Conservation (phyloP, 2,113 vertebrate species). For the Megalops atlanticus region DNA sequence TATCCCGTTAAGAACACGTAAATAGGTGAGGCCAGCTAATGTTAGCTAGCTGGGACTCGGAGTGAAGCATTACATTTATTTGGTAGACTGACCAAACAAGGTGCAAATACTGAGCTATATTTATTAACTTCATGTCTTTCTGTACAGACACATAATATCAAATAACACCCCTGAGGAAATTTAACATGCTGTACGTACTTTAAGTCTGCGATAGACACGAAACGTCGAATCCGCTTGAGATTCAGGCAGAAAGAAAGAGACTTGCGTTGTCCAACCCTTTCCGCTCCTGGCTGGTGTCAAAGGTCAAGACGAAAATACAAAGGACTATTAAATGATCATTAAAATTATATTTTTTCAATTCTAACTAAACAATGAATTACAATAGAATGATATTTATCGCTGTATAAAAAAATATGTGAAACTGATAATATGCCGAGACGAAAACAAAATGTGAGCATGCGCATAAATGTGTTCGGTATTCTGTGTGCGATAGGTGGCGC, state of each 20-base stretch:
- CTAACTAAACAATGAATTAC: too few species aligned
- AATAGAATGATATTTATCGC: neutral
- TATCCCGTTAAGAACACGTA: too few species aligned
- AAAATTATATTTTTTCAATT: too few species aligned
- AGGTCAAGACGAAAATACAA: conserved; percentile 14
- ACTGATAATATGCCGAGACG: neutral
- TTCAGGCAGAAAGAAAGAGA: conserved; percentile 53
- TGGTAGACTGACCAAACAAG: too few species aligned
- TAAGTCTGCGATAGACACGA: conserved; percentile 82
- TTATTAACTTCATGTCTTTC: too few species aligned
- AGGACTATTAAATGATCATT: too few species aligned
- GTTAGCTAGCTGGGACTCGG: too few species aligned
- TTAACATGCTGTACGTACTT: conserved; percentile 65
- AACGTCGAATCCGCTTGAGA: conserved; percentile 76
- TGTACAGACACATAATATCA: too few species aligned
- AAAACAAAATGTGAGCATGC: neutral
- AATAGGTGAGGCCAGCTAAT: too few species aligned
- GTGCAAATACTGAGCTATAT: too few species aligned
- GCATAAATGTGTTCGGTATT: neutral
- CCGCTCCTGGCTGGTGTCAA: neutral
- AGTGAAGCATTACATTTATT: too few species aligned
- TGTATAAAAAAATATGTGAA: too few species aligned
- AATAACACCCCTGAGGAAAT: fast-evolving
- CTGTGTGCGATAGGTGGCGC: neutral
- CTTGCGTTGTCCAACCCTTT: neutral